Base-by-base conservation (phyloP, 1,140 invertebrate species). In the Epicauta chinensis region DNA sequence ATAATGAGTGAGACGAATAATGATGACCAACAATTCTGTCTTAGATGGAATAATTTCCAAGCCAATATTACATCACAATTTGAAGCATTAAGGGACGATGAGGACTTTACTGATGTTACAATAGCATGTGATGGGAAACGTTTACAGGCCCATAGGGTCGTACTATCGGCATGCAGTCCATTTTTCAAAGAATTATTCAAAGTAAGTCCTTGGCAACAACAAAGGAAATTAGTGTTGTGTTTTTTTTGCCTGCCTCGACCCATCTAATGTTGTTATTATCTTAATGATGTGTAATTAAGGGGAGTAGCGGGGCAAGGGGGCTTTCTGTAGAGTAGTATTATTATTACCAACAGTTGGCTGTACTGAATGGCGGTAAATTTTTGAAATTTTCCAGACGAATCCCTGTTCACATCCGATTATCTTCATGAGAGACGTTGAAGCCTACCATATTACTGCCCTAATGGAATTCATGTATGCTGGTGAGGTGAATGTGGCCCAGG, bases 31-130 rank as follows among this genome's bases (percentile, higher is more conserved):
- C 87, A 91, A 76, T 92, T 91, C 77, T 92, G 89, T 79, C 80
- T 92, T 73, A 82, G 87, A 78, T 93, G 89, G 89, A 91, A 91
- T 79, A 91, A 91, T 77, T 91, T 91, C 81, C 87, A 90, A 75
- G 84, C 85, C 57, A 92, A 90, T 74, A 87, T 91, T 73, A 85
- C 84, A 65, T 83, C 82, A 70, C 84, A 86, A 74, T 84, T 88
- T 74, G 84, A 86, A 73, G 80, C 81, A 64, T 74, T 88, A 63
- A 76, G 84, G 67, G 82, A 82, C 77, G 83, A 86, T 76, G 84
- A 86, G 77, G 83, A 87, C 73, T 83, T 87, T 71, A 84, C 88
- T 62, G 87, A 90, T 76, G 86, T 90, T 67, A 89, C 86, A 56
- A 80, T 90, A 66, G 85, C 84, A 60, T 87, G 86, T 71, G 86